Evolutionary conservation across 64 coral and sea anemone genomes (phyloP).

Genomic region (Montipora foliosa): DNA sequence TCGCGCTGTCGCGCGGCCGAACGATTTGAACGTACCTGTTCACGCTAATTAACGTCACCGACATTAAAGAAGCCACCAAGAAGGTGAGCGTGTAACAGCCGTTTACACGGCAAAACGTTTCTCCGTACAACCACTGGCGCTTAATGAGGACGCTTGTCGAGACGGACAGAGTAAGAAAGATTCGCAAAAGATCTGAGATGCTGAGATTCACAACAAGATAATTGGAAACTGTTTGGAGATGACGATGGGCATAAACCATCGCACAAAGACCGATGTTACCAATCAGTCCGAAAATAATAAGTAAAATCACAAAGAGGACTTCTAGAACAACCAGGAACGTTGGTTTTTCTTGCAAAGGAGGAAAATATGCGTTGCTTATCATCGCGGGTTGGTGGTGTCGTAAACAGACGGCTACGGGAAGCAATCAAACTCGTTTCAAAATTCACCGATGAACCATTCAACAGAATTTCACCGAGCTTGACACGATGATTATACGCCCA

Average conservation of each 20-base stretch:
- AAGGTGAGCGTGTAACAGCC: constrained; percentile 85
- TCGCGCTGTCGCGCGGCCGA: constrained; percentile 30
- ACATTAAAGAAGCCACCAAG: constrained; percentile 66
- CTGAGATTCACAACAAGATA: constrained; percentile 77
- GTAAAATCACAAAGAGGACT: constrained; percentile 50
- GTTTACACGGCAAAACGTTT: constrained; percentile 78
- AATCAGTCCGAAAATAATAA: constrained; percentile 76
- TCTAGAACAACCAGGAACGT: constrained; percentile 23
- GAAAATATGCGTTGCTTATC: neutral
- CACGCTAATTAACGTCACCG: constrained; percentile 80
- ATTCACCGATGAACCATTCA: neutral
- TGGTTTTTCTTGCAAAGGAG: constrained; percentile 10
- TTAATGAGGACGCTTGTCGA: constrained; percentile 70
- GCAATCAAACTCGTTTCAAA: too few relatives aligned
- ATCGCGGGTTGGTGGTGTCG: neutral
- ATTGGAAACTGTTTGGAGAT: constrained; percentile 62
- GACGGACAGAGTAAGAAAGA: constrained; percentile 70
- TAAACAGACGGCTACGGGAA: too few relatives aligned
- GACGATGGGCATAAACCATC: constrained; percentile 48
- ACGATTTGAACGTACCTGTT: constrained; percentile 84
- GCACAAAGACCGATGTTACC: constrained; percentile 84
- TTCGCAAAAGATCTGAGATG: constrained; percentile 75
- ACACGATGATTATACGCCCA: neutral
- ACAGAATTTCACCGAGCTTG: too few relatives aligned
- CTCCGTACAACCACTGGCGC: constrained; percentile 66